These are phyloP conservation scores for Caenorhabditis sp. DNA, from an alignment of 2,888 invertebrate genomes.

Conservation along the genomic window DNA sequence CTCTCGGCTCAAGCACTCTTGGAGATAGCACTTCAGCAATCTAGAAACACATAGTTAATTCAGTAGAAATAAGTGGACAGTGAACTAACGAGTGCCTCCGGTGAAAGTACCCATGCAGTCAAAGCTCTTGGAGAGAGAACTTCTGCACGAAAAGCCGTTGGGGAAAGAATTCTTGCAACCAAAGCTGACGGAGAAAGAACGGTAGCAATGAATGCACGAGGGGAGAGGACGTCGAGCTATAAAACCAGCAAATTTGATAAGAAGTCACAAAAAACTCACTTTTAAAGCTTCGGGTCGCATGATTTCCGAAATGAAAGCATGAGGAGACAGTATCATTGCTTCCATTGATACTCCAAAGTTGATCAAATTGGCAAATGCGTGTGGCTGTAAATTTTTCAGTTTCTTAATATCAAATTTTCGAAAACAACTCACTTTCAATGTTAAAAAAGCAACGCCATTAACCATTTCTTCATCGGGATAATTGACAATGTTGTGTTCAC, in stretches of 20 bases:
- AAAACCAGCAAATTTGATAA: constrained; percentile 13
- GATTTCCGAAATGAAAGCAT: constrained; percentile 75
- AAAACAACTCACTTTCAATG: constrained; percentile 64
- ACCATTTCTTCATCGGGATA: constrained; percentile 55
- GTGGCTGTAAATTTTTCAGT: constrained; percentile 50
- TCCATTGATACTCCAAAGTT: constrained; percentile 72
- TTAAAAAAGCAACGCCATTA: constrained; percentile 66
- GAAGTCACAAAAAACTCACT: constrained; percentile 20
- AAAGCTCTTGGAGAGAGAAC: constrained; percentile 77
- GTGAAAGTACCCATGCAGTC: constrained; percentile 77
- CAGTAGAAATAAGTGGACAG: not conserved
- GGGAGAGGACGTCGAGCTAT: constrained; percentile 73
- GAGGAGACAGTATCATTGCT: constrained; percentile 76
- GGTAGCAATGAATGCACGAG: constrained; percentile 80
- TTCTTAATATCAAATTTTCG: not conserved
- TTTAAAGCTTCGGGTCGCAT: constrained; percentile 72
- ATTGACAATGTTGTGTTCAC: constrained; percentile 31
- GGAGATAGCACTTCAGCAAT: constrained; percentile 74
- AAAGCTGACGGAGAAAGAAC: constrained; percentile 78
- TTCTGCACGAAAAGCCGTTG: constrained; percentile 78
- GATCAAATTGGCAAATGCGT: constrained; percentile 75
- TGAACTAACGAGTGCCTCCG: constrained; percentile 74
- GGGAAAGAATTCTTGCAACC: constrained; percentile 75
- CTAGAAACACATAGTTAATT: constrained; percentile 6
- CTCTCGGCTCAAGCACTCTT: constrained; percentile 74